Evolutionary conservation across 2,888 invertebrate species (phyloP), one percentile per base, ranked within the genome.

Genomic region (Azorinus chamasolen): DNA sequence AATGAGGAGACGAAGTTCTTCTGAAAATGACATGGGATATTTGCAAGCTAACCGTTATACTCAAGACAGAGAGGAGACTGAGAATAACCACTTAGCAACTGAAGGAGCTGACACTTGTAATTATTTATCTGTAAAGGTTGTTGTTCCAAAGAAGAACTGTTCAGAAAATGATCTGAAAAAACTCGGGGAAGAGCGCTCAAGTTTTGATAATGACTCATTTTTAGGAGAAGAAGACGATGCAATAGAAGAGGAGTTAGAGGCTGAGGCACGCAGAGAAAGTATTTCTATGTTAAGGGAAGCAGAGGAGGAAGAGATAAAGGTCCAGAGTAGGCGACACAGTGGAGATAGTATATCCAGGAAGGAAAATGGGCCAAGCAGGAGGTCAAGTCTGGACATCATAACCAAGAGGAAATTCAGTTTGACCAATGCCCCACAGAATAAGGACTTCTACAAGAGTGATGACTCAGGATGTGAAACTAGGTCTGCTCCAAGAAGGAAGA

Each of bases 381-480:
- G 53, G 57, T 62, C 58, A 41, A 73, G 55, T 63, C 50, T 65
- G 50, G 73, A 55, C 25, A 50, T 10, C 10, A 32, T 10, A 6
- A 10, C 32, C 32, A 32, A 10, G 32, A 10, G 32, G 10, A 4
- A 6, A 10, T 32, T 32, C 4, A 32, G 5, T 32, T 6, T 32
- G 10, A 32, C 32, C 4, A 10, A 32, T 10, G 10, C 10, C 32
- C 32, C 4, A 10, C 32, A 32, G 32, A 32, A 32, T 6, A 4
- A 6, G 27, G 53, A 53, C 25, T 4, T 25, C 53, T 53, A 45
- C 27, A 64, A 27, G 27, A 55, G 54, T 55, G 80, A 73, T 12
- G 80, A 80, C 27, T 80, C 76, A 24, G 76, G 74, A 20, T 69
- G 74, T 57, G 76, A 74, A 32, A 68, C 63, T 12, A 53, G 63